Base-by-base conservation (phyloP, 2,888 invertebrate species). In the Cryptocephalus moraei region DNA sequence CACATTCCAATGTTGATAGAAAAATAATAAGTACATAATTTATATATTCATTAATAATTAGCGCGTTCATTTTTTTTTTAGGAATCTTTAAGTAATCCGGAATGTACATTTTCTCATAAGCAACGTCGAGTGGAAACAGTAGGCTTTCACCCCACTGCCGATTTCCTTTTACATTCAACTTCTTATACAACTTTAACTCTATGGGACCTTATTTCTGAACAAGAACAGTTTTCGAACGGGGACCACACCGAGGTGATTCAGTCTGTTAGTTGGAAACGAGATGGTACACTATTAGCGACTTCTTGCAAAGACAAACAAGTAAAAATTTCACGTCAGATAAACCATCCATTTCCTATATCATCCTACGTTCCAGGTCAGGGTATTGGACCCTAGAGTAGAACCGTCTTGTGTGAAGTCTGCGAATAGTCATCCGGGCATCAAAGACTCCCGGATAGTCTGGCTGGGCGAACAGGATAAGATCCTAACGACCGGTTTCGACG, bases 381-480 rank as follows among this genome's bases (percentile, higher is more conserved):
- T 95, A 34, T 75, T 91, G 57, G 92, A 95, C 71, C 92, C 93
- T 0, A 75, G 91, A 33, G 75, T 78, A 31, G 70, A 75, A 32
- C 75, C 75, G 1, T 71, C 80, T 0, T 80, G 84, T 48, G 69
- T 80, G 44, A 75, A 77, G 60, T 74, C 77, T 4, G 80, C 83
- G 0, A 80, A 81, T 59, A 90, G 91, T 61, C 92, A 93, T 71
- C 88, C 88, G 67, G 91, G 86, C 65, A 88, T 91, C 54, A 92
- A 91, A 69, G 94, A 94, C 63, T 92, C 92, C 1, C 75, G 94
- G 48, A 81, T 93, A 1, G 84, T 92, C 4, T 96, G 93, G 91
- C 74, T 95, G 1, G 93, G 91, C 2, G 86, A 89, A 59, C 82
- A 82, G 57, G 84, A 86, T 51, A 79, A 84, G 53, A 81, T 96